These are phyloP conservation scores for Oryzias javanicus DNA, from an alignment of 2,113 vertebrate species.

Conservation along the genomic window DNA sequence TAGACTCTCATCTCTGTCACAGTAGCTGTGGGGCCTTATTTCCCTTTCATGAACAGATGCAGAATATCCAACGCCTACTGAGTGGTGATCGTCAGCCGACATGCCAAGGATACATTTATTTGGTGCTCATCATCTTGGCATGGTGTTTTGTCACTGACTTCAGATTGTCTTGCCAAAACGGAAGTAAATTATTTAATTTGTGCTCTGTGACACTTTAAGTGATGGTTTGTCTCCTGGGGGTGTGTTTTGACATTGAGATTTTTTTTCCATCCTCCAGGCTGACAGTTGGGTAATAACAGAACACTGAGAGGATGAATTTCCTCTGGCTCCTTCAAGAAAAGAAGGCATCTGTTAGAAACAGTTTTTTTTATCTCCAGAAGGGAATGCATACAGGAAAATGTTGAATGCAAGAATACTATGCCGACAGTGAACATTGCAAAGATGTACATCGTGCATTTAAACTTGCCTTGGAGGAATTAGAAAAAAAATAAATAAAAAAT, in stretches of 20 bases:
- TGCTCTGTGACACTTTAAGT: not conserved
- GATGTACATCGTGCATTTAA: constrained; percentile 15
- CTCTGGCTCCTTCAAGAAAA: constrained; percentile 13
- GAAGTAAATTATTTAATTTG: not conserved
- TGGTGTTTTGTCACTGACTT: constrained; percentile 15
- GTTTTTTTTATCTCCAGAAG: not conserved
- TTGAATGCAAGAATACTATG: not conserved
- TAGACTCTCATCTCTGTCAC: constrained; percentile 13
- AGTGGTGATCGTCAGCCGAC: constrained; percentile 12
- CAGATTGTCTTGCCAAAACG: constrained; percentile 3
- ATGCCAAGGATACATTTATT: constrained; percentile 17
- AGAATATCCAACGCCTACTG: constrained; percentile 3
- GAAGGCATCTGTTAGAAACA: constrained; percentile 5
- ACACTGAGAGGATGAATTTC: constrained; percentile 5
- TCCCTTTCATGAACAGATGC: constrained; percentile 11
- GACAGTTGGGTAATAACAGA: constrained; percentile 24
- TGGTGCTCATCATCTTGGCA: not conserved
- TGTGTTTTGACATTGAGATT: constrained; percentile 17
- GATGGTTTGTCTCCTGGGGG: constrained; percentile 6
- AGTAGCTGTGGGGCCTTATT: constrained; percentile 8
- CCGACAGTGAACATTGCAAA: constrained; percentile 12
- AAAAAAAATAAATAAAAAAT: constrained; percentile 25
- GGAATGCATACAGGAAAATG: not conserved
- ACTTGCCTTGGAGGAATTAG: not conserved
- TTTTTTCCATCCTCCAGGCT: constrained; percentile 22